These are phyloP conservation scores for Tetrapedia diversipes DNA, from an alignment of 2,888 invertebrate genomes.

Conservation along the genomic window DNA sequence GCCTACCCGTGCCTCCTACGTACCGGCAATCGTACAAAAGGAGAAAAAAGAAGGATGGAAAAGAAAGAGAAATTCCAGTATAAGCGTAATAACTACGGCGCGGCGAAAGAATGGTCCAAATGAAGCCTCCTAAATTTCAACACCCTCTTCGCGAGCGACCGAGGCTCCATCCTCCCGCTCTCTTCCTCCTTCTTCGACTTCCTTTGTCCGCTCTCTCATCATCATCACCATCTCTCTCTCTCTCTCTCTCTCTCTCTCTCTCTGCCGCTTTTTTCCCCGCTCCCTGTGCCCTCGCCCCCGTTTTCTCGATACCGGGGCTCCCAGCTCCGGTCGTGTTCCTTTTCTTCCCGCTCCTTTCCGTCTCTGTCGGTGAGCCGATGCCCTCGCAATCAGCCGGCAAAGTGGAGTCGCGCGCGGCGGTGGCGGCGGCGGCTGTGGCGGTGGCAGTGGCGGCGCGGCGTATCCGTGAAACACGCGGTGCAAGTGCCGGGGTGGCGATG, in stretches of 20 bases:
- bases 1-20: no score
- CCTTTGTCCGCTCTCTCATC: constrained; percentile 4
- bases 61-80: constrained; percentile 56
- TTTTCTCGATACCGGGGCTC: constrained; percentile 39
- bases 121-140: constrained; percentile 81
- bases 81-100: constrained; percentile 70
- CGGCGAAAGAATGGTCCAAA: constrained; percentile 79
- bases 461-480: constrained; percentile 71
- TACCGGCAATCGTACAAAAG: no score
- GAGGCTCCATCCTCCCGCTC: constrained; percentile 29
- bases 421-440: constrained; percentile 11
- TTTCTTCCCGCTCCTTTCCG: constrained; percentile 13
- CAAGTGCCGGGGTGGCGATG: constrained; percentile 74
- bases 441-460: constrained; percentile 33
- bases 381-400: constrained; percentile 67
- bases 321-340: constrained; percentile 16
- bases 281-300: constrained; percentile 28
- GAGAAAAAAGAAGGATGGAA: constrained; percentile 1
- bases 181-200: constrained; percentile 12
- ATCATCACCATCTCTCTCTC: constrained; percentile 27
- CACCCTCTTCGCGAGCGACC: constrained; percentile 71
- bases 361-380: constrained; percentile 57
- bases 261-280: constrained; percentile 14
- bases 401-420: constrained; percentile 43
- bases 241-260: constrained; percentile 26